Evolutionary conservation across 1,140 invertebrate genomes (phyloP).

Genomic region (Bombus vancouverensis): DNA sequence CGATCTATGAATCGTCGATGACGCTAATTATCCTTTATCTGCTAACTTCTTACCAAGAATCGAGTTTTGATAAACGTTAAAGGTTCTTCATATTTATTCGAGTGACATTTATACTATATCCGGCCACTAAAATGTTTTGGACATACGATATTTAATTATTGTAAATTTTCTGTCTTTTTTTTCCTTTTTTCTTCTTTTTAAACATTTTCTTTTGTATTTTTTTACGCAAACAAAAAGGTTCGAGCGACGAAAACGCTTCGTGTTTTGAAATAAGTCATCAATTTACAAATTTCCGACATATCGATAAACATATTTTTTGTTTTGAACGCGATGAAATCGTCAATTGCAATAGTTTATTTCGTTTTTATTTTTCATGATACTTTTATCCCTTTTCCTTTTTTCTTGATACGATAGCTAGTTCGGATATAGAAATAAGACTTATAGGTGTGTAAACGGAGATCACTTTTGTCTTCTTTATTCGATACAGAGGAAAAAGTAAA

Average conservation of each 20-base stretch:
- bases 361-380: background rate
- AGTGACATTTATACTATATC: background rate
- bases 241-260: background rate
- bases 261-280: background rate
- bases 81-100: background rate
- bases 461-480: background rate
- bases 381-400: background rate
- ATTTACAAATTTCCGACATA: background rate
- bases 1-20: background rate
- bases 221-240: background rate
- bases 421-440: background rate
- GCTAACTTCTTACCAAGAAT: background rate
- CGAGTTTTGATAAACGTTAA: background rate
- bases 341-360: background rate
- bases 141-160: background rate
- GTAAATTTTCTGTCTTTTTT: background rate
- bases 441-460: background rate
- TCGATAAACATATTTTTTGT: background rate
- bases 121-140: background rate
- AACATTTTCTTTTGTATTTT: background rate
- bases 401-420: background rate
- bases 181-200: background rate
- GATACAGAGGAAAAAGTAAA: background rate
- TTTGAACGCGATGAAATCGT: background rate
- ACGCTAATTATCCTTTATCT: background rate